Conservation (phyloP, 2,888 invertebrate species). For the Hyppa rectilinea region DNA sequence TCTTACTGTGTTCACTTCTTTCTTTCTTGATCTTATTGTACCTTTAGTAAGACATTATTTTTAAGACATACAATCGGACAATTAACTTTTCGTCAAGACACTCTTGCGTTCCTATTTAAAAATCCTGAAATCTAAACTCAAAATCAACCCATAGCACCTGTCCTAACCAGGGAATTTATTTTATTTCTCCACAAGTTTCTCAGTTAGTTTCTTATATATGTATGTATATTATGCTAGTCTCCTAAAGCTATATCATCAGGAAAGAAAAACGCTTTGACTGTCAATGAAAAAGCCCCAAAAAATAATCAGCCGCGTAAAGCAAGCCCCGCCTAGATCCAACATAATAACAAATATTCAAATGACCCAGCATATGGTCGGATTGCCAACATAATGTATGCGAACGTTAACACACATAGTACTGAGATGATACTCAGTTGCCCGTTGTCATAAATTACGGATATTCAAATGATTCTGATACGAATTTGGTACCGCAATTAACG, state of each 20-base stretch:
- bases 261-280: neutral
- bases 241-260: neutral
- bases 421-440: constrained; percentile 85
- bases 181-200: constrained; percentile 1
- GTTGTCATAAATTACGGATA: constrained; percentile 88
- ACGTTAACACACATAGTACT: constrained; percentile 82
- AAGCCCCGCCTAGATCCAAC: constrained; percentile 29
- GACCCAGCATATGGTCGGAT: constrained; percentile 65
- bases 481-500: constrained; percentile 90
- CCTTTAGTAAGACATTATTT: no score
- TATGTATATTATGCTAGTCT: neutral
- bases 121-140: no score
- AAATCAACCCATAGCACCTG: no score
- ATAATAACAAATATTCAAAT: constrained; percentile 58
- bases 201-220: neutral
- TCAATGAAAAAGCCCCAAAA: constrained; percentile 26
- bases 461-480: constrained; percentile 89
- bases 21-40: no score
- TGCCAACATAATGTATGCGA: constrained; percentile 80
- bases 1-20: no score
- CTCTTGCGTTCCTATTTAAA: no score
- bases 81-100: no score
- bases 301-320: constrained; percentile 14
- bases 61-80: no score
- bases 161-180: no score